These are phyloP conservation scores for Anomalospiza imberbis DNA, from an alignment of 2,797 vertebrate species.

Conservation along the genomic window DNA sequence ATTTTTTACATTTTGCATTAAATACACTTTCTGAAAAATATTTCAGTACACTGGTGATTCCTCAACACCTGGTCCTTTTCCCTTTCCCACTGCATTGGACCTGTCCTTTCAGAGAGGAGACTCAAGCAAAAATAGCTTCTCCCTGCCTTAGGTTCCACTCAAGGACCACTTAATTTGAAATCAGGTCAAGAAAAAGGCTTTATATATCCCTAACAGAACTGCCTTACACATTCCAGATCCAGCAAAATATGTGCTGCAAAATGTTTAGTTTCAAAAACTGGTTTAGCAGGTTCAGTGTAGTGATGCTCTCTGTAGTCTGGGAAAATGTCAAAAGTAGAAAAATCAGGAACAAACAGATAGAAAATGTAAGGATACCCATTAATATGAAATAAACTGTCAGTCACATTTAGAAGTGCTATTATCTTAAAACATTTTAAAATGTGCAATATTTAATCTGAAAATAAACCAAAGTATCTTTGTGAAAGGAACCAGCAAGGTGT, in stretches of 20 bases:
- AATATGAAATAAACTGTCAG: neutral
- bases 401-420: neutral
- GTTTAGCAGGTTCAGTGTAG: neutral
- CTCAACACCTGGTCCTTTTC: neutral
- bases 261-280: neutral
- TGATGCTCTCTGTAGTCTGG: neutral
- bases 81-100: neutral
- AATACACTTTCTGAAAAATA: neutral
- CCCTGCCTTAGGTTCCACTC: neutral
- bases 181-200: neutral
- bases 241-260: neutral
- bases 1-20: neutral
- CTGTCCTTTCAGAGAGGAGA: neutral
- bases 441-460: neutral
- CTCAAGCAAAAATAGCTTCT: neutral
- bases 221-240: neutral
- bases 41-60: neutral
- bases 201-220: neutral
- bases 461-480: neutral
- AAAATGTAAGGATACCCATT: neutral
- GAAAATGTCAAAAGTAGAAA: neutral
- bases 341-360: neutral
- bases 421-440: neutral
- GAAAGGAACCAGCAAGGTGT: neutral
- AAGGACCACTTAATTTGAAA: neutral